Conservation (phyloP, 2,888 invertebrate genomes). For the Drosophila macrospina region DNA sequence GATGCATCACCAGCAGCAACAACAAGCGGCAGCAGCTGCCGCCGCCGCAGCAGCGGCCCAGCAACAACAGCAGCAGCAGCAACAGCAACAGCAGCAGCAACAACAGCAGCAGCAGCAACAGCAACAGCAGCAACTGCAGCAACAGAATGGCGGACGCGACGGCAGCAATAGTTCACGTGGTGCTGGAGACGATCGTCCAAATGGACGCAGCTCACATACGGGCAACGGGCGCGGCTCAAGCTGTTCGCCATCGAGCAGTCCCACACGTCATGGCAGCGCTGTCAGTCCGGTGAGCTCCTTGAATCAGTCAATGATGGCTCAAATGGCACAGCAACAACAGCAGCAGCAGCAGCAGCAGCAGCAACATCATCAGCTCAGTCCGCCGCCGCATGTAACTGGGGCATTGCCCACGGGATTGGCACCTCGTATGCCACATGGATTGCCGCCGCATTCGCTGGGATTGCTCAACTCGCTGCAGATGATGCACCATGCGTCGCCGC, state of each 20-base stretch:
- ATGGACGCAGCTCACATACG: constrained; percentile 78
- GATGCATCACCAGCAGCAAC: constrained; percentile 83
- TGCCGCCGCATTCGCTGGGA: constrained; percentile 94
- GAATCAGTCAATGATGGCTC: constrained; percentile 85
- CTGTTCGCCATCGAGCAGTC: constrained; percentile 84
- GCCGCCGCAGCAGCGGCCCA: constrained; percentile 70
- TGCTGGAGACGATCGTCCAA: constrained; percentile 73
- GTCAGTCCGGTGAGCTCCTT: constrained; percentile 85
- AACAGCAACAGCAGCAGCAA: constrained; percentile 72
- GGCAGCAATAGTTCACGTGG: constrained; percentile 79
- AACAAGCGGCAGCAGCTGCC: constrained; percentile 72
- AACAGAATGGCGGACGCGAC: constrained; percentile 82
- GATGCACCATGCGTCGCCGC: constrained; percentile 92
- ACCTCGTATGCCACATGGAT: constrained; percentile 89
- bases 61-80: constrained; percentile 70
- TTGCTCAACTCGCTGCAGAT: constrained; percentile 92
- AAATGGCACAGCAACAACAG: constrained; percentile 82
- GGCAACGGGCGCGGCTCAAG: constrained; percentile 83
- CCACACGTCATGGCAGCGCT: constrained; percentile 83
- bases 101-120: constrained; percentile 78
- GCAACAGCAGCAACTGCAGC: constrained; percentile 80
- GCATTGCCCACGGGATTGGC: constrained; percentile 87
- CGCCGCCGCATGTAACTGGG: constrained; percentile 86
- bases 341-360: constrained; percentile 85
- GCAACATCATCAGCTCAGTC: constrained; percentile 88